These are phyloP conservation scores for Centropus bengalensis DNA, from an alignment of 2,113 vertebrate species.

Conservation along the genomic window DNA sequence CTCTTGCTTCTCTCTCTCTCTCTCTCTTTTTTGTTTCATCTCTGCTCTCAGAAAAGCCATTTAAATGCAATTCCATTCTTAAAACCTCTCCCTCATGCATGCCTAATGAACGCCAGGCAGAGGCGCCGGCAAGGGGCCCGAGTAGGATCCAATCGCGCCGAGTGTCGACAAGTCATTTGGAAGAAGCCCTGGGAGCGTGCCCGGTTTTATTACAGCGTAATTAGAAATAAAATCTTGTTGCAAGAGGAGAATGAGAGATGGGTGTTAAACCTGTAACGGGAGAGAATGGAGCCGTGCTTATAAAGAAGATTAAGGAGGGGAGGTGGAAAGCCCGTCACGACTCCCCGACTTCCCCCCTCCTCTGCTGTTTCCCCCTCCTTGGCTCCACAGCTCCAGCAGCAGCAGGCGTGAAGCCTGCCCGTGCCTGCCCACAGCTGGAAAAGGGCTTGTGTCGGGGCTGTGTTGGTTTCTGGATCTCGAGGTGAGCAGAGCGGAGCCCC, in stretches of 20 bases:
- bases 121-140: slow-evolving; percentile 73
- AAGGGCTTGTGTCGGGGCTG: not conserved
- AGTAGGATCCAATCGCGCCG: slow-evolving; percentile 75
- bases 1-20: not conserved
- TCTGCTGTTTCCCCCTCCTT: not conserved
- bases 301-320: slow-evolving; percentile 59
- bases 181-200: slow-evolving; percentile 81
- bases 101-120: slow-evolving; percentile 82
- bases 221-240: slow-evolving; percentile 86
- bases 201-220: slow-evolving; percentile 83
- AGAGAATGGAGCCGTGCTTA: slow-evolving; percentile 62
- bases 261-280: slow-evolving; percentile 76
- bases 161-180: slow-evolving; percentile 82
- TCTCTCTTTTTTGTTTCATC: slow-evolving; percentile 26
- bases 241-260: slow-evolving; percentile 76
- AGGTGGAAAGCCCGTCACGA: not conserved
- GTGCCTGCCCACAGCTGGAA: not conserved
- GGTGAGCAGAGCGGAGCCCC: not conserved
- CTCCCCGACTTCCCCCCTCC: not conserved
- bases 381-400: not conserved
- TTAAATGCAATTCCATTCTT: slow-evolving; percentile 84
- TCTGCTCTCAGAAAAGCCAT: slow-evolving; percentile 82
- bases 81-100: slow-evolving; percentile 82
- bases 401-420: not conserved
- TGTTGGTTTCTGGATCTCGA: rapidly evolving